Evolutionary conservation across 2,888 invertebrate genomes (phyloP).

Genomic region (Temnothorax unifasciatus): DNA sequence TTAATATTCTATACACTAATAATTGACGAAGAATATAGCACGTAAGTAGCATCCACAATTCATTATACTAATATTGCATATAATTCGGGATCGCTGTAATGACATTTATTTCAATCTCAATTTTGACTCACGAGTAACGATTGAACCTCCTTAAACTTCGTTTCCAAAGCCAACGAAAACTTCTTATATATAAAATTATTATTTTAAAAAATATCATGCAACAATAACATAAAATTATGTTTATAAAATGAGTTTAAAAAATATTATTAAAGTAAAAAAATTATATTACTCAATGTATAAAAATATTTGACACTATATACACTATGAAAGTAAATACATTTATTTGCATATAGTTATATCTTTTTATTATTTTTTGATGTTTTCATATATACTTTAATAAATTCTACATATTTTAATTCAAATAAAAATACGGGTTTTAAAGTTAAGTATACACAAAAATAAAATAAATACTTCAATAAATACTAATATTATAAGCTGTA

Average conservation of each 20-base stretch:
- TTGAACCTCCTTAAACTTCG: no score
- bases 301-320: neutral
- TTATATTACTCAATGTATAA: neutral
- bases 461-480: neutral
- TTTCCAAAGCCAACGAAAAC: neutral
- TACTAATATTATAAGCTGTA: neutral
- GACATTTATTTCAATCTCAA: no score
- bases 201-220: neutral
- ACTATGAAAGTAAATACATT: neutral
- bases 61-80: no score
- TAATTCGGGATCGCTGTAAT: no score
- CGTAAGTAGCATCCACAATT: no score
- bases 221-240: neutral
- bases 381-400: neutral
- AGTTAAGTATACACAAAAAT: neutral
- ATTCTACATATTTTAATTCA: neutral
- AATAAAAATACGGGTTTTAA: neutral
- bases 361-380: neutral
- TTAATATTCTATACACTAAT: no score
- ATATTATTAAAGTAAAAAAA: neutral
- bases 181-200: neutral
- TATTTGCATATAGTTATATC: neutral
- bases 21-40: no score
- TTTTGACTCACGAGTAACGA: no score
- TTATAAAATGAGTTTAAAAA: constrained; percentile 6